Evolutionary conservation across 2,888 invertebrate genomes (phyloP).

Genomic region (Leptinotarsa haldemani): DNA sequence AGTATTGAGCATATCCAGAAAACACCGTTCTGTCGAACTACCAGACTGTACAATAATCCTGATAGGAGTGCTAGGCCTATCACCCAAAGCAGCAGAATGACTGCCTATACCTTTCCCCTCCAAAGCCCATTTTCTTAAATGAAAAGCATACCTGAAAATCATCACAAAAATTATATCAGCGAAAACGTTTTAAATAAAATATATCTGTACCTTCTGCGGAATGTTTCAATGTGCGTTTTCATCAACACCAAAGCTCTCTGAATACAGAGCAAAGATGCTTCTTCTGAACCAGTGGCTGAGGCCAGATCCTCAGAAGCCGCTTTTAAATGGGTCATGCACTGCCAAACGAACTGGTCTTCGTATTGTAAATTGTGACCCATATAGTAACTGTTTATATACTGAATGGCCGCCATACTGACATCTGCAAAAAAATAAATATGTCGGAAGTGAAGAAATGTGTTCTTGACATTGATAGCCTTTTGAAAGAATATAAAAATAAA

Average conservation of each 20-base stretch:
- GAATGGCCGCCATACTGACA: constrained; percentile 94
- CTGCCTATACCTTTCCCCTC: constrained; percentile 84
- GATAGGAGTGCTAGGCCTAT: constrained; percentile 74
- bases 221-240: constrained; percentile 94
- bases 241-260: constrained; percentile 89
- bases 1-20: constrained; percentile 83
- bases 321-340: constrained; percentile 92
- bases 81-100: constrained; percentile 76
- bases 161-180: too few relatives aligned
- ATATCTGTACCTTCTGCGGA: constrained; percentile 76
- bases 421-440: constrained; percentile 66
- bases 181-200: background rate
- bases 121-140: constrained; percentile 88
- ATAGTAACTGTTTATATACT: constrained; percentile 93
- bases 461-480: background rate
- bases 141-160: constrained; percentile 80
- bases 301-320: constrained; percentile 82
- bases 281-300: constrained; percentile 68
- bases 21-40: constrained; percentile 86
- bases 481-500: background rate
- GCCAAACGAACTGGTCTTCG: constrained; percentile 92
- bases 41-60: constrained; percentile 89
- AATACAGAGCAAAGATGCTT: constrained; percentile 87
- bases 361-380: constrained; percentile 91
- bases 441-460: background rate